A percentile compares a stretch with the other conserved stretches of the same genome.
These are phyloP conservation scores for Liasis olivaceus DNA, from an alignment of 2,797 vertebrate species.

Conservation along the genomic window DNA sequence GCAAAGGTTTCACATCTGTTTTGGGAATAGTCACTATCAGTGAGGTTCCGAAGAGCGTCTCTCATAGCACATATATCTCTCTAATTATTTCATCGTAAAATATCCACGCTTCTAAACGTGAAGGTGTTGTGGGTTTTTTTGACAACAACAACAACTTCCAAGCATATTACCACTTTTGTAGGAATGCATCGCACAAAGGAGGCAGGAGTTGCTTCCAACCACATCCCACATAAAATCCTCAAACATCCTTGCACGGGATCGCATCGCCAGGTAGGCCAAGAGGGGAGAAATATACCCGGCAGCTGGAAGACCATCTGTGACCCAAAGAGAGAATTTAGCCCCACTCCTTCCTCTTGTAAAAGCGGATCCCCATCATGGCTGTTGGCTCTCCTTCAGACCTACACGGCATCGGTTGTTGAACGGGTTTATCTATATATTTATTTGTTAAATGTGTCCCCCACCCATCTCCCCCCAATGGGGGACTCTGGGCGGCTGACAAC, in stretches of 20 bases:
- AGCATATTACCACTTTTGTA: background rate
- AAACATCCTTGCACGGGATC: background rate
- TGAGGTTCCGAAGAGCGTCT: background rate
- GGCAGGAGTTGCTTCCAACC: background rate
- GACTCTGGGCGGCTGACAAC: no score
- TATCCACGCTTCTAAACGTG: background rate
- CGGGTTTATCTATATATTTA: no score
- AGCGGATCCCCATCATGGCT: background rate
- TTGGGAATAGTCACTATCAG: background rate
- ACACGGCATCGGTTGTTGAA: background rate
- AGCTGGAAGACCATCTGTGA: background rate
- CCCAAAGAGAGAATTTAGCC: background rate
- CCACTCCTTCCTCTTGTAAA: background rate
- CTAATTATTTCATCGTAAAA: background rate
- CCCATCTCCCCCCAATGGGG: no score
- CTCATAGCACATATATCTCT: background rate
- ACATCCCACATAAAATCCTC: background rate
- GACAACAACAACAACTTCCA: background rate
- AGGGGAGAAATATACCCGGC: background rate
- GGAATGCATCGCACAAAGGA: background rate
- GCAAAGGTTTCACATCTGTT: background rate
- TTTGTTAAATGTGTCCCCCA: no score
- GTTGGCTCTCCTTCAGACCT: background rate
- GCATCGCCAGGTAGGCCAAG: background rate
- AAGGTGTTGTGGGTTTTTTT: background rate